Conservation (phyloP, 2,888 invertebrate species). For the Holacanthella duospinosa region DNA sequence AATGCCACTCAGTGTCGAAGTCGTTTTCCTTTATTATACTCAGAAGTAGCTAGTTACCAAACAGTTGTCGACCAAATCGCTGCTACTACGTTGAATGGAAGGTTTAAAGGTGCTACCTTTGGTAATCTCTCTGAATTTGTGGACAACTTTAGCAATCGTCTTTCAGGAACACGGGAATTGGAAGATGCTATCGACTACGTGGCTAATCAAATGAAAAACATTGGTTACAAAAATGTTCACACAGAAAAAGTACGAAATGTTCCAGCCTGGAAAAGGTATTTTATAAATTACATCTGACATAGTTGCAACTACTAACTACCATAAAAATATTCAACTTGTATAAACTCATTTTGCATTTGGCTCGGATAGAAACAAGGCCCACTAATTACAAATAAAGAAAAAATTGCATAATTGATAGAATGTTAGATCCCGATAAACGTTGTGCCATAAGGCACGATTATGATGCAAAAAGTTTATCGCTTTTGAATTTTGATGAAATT, state of each 20-base stretch:
- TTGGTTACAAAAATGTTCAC: conserved; percentile 55
- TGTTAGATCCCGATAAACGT: too few species aligned
- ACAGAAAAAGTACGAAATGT: conserved; percentile 54
- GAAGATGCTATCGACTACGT: conserved; percentile 61
- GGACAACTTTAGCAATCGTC: conserved; percentile 54
- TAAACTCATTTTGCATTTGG: too few species aligned
- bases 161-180: conserved; percentile 52
- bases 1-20: too few species aligned
- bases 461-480: too few species aligned
- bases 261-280: conserved; percentile 51
- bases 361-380: too few species aligned
- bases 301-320: not conserved
- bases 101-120: conserved; percentile 50
- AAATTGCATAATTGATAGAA: too few species aligned
- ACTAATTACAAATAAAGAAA: too few species aligned
- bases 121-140: conserved; percentile 47
- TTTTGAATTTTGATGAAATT: too few species aligned
- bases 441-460: too few species aligned
- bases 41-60: not conserved
- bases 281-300: not conserved
- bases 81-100: conserved; percentile 45
- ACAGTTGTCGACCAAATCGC: not conserved
- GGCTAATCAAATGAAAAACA: conserved; percentile 43
- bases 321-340: conserved; percentile 39
- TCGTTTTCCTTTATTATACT: not conserved